Evolutionary conservation across 2,797 vertebrate species (phyloP).

Genomic region (Cephalopachus bancanus): DNA sequence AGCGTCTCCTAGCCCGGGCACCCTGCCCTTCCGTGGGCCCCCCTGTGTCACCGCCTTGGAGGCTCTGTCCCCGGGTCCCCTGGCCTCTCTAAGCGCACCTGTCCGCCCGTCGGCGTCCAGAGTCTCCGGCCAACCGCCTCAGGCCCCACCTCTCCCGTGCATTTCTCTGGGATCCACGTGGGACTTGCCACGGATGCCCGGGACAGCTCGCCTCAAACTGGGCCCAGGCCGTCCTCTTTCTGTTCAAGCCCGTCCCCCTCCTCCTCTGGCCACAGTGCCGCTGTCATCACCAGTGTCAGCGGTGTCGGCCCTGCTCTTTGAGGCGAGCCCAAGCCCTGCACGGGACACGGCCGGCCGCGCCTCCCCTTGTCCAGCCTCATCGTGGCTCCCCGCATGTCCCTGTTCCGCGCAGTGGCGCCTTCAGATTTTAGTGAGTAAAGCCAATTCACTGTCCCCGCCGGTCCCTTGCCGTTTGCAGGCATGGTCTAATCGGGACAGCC

Average conservation of each 20-base stretch:
- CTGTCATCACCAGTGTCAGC: neutral
- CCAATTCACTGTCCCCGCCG: neutral
- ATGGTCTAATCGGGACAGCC: neutral
- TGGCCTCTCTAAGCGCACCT: neutral
- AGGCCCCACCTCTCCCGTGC: too few relatives aligned
- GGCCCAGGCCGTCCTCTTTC: neutral
- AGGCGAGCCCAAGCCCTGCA: neutral
- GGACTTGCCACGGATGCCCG: neutral
- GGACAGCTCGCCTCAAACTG: neutral
- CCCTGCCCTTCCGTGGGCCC: neutral
- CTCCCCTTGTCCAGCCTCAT: rapidly evolving
- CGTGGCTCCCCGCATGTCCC: neutral
- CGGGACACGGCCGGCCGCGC: neutral
- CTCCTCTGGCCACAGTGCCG: neutral
- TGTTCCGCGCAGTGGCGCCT: neutral
- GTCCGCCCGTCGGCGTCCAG: neutral
- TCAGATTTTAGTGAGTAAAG: neutral
- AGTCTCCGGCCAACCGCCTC: neutral
- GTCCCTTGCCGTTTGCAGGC: neutral
- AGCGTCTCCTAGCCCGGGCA: neutral
- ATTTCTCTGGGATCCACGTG: neutral
- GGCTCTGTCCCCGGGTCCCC: neutral
- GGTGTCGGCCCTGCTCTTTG: neutral
- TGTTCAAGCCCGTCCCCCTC: neutral
- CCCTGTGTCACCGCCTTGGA: neutral